These are phyloP conservation scores for Eupelmus urozonus DNA, from an alignment of 2,888 invertebrate genomes.

Conservation along the genomic window DNA sequence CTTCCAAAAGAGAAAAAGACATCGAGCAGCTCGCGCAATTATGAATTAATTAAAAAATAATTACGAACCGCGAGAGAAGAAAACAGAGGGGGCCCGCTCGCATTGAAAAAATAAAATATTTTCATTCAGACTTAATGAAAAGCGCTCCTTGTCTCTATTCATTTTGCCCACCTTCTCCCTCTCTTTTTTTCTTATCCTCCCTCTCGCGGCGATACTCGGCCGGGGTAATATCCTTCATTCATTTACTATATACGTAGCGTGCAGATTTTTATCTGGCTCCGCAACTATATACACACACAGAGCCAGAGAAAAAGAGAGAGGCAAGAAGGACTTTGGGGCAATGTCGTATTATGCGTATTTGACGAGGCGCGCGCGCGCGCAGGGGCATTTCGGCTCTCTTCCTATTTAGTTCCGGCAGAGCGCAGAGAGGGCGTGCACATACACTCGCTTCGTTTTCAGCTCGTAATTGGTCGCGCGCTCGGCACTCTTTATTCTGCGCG, in stretches of 20 bases:
- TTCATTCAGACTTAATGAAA: constrained; percentile 56
- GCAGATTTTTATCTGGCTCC: background rate
- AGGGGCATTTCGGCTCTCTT: constrained; percentile 18
- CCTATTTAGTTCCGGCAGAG: constrained; percentile 54
- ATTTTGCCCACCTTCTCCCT: background rate
- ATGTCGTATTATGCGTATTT: constrained; percentile 46
- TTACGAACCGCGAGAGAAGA: background rate
- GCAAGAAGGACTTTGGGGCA: background rate
- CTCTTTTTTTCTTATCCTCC: constrained; percentile 24
- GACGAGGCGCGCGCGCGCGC: constrained; percentile 17
- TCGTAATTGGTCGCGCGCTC: constrained; percentile 54
- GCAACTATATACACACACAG: background rate
- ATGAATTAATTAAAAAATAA: constrained; percentile 56
- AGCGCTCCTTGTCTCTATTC: constrained; percentile 12
- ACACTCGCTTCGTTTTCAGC: constrained; percentile 23
- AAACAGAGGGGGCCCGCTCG: too few relatives aligned
- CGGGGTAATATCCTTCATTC: background rate
- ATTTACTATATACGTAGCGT: background rate
- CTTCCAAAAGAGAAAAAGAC: background rate
- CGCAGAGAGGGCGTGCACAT: background rate
- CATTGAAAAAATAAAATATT: constrained; percentile 28
- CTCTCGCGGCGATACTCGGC: constrained; percentile 2
- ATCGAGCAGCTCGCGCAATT: constrained; percentile 34
- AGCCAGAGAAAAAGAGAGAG: background rate
- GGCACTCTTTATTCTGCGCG: constrained; percentile 26